Conservation (phyloP, 2,888 invertebrate species). For the Lasioglossum zephyrum region DNA sequence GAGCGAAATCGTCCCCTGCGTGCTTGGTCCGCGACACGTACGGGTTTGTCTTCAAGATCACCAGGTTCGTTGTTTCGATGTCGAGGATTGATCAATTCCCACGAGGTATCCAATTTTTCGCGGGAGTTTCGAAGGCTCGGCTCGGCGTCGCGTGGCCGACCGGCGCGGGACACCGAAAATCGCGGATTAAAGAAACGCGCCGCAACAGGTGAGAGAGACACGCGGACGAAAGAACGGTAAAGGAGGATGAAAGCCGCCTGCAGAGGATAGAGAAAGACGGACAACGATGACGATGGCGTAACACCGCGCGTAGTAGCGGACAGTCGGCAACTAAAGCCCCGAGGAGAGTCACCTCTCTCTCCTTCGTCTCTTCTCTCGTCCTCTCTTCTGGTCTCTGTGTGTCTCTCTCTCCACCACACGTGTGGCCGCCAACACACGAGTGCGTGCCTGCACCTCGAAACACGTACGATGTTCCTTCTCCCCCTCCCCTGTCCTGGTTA, state of each 20-base stretch:
- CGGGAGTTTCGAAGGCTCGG: background rate
- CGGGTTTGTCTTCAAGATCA: background rate
- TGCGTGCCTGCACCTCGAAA: slow-evolving; percentile 67
- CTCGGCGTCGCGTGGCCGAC: slow-evolving; percentile 10
- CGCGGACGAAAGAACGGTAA: slow-evolving; percentile 29
- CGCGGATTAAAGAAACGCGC: slow-evolving; percentile 48
- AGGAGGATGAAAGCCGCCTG: slow-evolving; percentile 31
- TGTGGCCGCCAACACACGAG: slow-evolving; percentile 64
- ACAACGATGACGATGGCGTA: slow-evolving; percentile 72
- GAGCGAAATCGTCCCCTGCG: background rate
- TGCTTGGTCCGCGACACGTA: background rate
- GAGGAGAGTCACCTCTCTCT: slow-evolving; percentile 78
- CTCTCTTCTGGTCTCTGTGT: slow-evolving; percentile 62
- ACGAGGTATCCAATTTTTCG: background rate
- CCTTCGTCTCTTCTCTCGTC: slow-evolving; percentile 71
- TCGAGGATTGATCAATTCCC: background rate
- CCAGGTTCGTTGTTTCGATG: background rate
- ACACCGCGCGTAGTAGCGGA: slow-evolving; percentile 79
- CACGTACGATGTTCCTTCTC: slow-evolving; percentile 57
- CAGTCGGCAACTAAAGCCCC: slow-evolving; percentile 78
- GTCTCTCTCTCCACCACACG: slow-evolving; percentile 62
- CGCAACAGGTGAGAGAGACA: slow-evolving; percentile 76
- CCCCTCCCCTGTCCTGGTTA: slow-evolving; percentile 37
- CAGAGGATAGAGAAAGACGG: slow-evolving; percentile 56
- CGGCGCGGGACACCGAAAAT: slow-evolving; percentile 50